Base-by-base conservation (phyloP, 2,113 vertebrate genomes). In the Hemibagrus wyckioides region DNA sequence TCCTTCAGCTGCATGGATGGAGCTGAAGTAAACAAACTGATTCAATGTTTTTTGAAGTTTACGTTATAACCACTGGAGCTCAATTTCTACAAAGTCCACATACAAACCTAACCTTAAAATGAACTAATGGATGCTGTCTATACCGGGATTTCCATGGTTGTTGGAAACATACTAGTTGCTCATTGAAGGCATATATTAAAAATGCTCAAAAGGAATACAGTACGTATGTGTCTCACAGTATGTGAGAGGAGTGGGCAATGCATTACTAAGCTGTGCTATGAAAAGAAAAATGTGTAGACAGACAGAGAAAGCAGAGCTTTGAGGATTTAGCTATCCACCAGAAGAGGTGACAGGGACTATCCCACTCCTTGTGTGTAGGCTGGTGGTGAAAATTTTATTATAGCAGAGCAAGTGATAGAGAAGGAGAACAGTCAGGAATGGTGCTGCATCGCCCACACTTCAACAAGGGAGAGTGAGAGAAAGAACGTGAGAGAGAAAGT, bases 281-380 rank as follows among this genome's bases (percentile, higher is more conserved):
- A 84, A 84, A 44, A 13, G 25, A 44, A 85, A 56, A 52, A 69
- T 44, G 67, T 76, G 69, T 54, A 41, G 44, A 76, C 25, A 81
- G 39, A 85, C 10, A 85, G 44, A 77, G 23, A 61, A 81, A 54
- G 1, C 39, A 36, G 63, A 76, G 75, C 21, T 67, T 50, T 82
- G n/a, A 36, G 80, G 61, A 59, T 79, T 79, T 50, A 86, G 30
- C 57, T 28, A 39, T 86, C 75, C 41, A 48, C 41, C 59, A 84
- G 82, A 88, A 57, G 71, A 81, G 71, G 33, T 54, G 82, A 79
- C 82, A 41, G 86, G 73, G 82, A 80, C 36, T 48, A 59, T 87
- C 84, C 86, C 84, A 80, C 75, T 86, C 75, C 59, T 50, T 86
- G 61, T 86, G 88, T 85, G 90, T 91, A 85, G 92, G 91, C 85